A percentile compares a stretch with the other conserved stretches of the same genome.
These are phyloP conservation scores for Chloropsis cyanopogon DNA, from an alignment of 2,113 vertebrate species.

Conservation along the genomic window DNA sequence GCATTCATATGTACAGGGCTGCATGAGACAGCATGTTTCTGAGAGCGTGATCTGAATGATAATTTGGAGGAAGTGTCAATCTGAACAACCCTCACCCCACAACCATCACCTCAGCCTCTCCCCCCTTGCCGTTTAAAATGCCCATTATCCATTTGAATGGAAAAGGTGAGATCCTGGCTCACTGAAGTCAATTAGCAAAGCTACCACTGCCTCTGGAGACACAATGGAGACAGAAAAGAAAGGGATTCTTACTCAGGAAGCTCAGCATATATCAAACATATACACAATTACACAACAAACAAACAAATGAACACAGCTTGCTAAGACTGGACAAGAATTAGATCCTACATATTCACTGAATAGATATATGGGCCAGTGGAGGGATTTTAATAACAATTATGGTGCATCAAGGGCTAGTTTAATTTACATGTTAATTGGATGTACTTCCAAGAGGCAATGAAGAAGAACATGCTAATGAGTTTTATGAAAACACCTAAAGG, in stretches of 20 bases:
- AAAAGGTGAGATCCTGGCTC: conserved; percentile 23
- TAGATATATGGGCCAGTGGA: not conserved
- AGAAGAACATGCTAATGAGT: conserved; percentile 55
- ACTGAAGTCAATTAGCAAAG: conserved; percentile 18
- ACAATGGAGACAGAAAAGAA: not conserved
- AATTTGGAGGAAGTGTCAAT: conserved; percentile 20
- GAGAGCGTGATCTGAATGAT: conserved; percentile 5
- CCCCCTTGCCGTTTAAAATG: not conserved
- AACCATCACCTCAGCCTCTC: not conserved
- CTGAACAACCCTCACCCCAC: not conserved
- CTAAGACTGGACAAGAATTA: not conserved
- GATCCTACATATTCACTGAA: not conserved
- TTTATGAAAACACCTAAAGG: conserved; percentile 59
- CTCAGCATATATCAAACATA: not conserved
- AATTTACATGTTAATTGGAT: conserved; percentile 64
- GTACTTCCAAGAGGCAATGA: conserved; percentile 32
- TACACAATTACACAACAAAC: not conserved
- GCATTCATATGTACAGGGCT: not conserved
- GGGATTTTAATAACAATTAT: conserved; percentile 9
- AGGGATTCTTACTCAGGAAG: not conserved
- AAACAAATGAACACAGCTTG: not conserved
- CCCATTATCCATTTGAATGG: not conserved
- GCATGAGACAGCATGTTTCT: not conserved
- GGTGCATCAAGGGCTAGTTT: conserved; percentile 32
- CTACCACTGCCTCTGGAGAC: not conserved